Conservation (phyloP, 1,140 invertebrate species). For the Drosophila aff. region DNA sequence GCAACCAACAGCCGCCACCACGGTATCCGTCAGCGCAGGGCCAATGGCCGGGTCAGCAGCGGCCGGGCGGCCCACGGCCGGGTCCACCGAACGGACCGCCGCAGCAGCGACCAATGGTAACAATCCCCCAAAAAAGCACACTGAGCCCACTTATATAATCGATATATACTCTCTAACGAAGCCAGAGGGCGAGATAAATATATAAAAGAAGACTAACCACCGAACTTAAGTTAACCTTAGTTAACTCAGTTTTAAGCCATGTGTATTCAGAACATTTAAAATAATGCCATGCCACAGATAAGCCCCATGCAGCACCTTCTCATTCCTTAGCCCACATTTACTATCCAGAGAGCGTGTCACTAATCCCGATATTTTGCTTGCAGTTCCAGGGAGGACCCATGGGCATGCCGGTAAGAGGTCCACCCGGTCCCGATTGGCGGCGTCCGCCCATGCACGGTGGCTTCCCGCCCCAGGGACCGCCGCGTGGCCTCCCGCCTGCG, state of each 20-base stretch:
- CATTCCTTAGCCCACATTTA: conserved; percentile 10
- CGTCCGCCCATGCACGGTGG: conserved; percentile 88
- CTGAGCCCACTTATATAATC: conserved; percentile 42
- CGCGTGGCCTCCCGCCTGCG: conserved; percentile 88
- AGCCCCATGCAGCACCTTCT: conserved; percentile 38
- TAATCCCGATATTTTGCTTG: conserved; percentile 46
- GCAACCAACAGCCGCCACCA: conserved; percentile 86
- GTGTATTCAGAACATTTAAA: conserved; percentile 82
- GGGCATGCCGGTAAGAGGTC: conserved; percentile 88
- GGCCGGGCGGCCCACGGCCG: conserved; percentile 89
- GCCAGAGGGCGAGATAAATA: conserved; percentile 17
- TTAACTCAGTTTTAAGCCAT: conserved; percentile 62
- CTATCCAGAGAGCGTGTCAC: not conserved
- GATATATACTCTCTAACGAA: conserved; percentile 44
- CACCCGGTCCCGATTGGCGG: conserved; percentile 91
- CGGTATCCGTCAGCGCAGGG: conserved; percentile 83
- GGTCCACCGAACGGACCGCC: conserved; percentile 87
- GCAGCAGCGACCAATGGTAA: conserved; percentile 90
- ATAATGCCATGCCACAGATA: conserved; percentile 44
- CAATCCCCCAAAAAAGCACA: conserved; percentile 56
- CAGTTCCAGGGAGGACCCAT: conserved; percentile 89
- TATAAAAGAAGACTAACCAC: conserved; percentile 58
- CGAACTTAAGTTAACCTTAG: conserved; percentile 71
- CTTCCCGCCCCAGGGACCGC: conserved; percentile 86
- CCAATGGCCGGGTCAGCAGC: conserved; percentile 86